Conservation (phyloP, 1,140 invertebrate genomes). For the Ceratina japonica region DNA sequence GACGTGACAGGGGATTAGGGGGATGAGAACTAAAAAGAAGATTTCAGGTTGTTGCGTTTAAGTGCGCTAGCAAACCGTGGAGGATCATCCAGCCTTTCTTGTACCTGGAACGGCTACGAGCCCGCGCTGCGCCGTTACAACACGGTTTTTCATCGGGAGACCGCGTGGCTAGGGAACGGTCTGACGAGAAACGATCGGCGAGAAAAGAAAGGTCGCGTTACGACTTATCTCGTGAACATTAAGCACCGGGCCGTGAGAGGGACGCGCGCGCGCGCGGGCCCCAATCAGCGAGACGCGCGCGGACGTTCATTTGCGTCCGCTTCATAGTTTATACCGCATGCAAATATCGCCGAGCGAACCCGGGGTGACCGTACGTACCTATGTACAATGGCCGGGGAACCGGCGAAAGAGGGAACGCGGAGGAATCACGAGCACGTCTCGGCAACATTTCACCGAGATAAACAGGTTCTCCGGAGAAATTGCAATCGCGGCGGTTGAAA, state of each 20-base stretch:
- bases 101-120: constrained; percentile 2
- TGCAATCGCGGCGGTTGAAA: constrained; percentile 24
- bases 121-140: not conserved
- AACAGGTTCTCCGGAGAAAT: constrained; percentile 59
- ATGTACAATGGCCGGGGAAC: not conserved
- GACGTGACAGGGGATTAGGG: too few relatives aligned
- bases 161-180: too few relatives aligned
- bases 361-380: not conserved
- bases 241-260: not conserved
- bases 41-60: not conserved
- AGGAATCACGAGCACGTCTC: constrained; percentile 55
- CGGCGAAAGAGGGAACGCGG: not conserved
- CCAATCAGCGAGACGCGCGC: constrained; percentile 34
- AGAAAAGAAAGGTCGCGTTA: constrained; percentile 4
- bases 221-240: constrained; percentile 18
- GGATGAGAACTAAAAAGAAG: not conserved
- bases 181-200: constrained; percentile 18
- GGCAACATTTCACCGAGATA: constrained; percentile 57
- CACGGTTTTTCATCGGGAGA: constrained; percentile 13
- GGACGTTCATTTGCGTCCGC: constrained; percentile 41
- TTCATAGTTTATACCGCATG: constrained; percentile 45
- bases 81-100: constrained; percentile 8
- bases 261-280: not conserved
- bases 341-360: constrained; percentile 34
- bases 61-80: not conserved